Base-by-base conservation (phyloP, 2,888 invertebrate species). In the Ormyrus thymus region DNA sequence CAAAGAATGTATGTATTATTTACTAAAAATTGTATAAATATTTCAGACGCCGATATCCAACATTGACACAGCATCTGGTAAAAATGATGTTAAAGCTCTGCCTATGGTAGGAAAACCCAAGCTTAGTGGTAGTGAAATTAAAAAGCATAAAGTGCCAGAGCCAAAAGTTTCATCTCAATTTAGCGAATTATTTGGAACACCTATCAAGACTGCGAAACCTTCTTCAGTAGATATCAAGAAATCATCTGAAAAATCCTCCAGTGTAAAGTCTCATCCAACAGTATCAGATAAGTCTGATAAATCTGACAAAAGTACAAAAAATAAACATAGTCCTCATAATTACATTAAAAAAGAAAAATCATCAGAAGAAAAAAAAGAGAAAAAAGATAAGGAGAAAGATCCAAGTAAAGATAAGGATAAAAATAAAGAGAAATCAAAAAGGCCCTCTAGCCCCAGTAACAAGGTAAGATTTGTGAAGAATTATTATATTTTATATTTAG, bases 151-250 rank as follows among this genome's bases (percentile, higher is more conserved):
- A 43, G 81, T 85, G 51, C 73, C 83, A 0, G 90, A 90, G 13
- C 91, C 91, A 43, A 93, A 92, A 87, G 90, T 91, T 7, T 91
- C 90, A 48, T 93, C 93, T 85, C 93, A 94, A 81, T 97, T 97
- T 90, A 94, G 94, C 68, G 95, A 94, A 84, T 91, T 97, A 61
- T 97, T 97, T 91, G 97, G 97, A 0, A 92, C 95, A 43, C 96
- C 97, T 0, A 94, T 97, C 84, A 96, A 96, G 87, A 94, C 94
- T 55, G 91, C 93, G 4, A 95, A 95, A 90, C 91, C 93, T 51
- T 93, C 93, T 51, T 93, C 94, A 7, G 93, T 94, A 11, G 95
- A 94, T 81, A 92, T 92, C 48, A 93, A 93, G 84, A 94, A 93
- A 87, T 70, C 82, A 8, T 87, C 88, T 72, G 89, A 89, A 0